These are phyloP conservation scores for Argynnis bischoffii DNA, from an alignment of 2,888 invertebrate genomes.

Conservation along the genomic window DNA sequence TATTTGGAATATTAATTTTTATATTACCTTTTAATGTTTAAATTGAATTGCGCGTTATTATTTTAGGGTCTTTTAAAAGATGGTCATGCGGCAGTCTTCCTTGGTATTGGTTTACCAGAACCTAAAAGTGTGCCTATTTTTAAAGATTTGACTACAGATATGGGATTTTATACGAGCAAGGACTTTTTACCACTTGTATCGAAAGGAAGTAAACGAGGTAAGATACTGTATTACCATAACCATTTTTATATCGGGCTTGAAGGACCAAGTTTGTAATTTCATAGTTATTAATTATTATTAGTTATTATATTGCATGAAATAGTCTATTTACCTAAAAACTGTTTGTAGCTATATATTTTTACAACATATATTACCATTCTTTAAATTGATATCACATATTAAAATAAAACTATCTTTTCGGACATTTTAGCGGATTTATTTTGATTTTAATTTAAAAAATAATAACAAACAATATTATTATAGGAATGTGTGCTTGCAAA, in stretches of 20 bases:
- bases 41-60: neutral
- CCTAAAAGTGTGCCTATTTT: slow-evolving; percentile 92
- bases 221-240: neutral
- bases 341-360: no score
- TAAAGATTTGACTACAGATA: slow-evolving; percentile 85
- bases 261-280: no score
- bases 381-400: no score
- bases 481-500: slow-evolving; percentile 91
- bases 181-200: slow-evolving; percentile 94
- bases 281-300: no score
- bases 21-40: neutral
- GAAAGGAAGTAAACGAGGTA: slow-evolving; percentile 93
- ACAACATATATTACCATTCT: no score
- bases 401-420: no score
- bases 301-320: no score
- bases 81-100: slow-evolving; percentile 90
- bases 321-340: no score
- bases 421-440: neutral
- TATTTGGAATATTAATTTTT: neutral
- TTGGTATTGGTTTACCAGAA: slow-evolving; percentile 95
- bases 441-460: neutral
- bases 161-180: slow-evolving; percentile 98
- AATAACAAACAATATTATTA: neutral
- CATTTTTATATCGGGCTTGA: neutral
- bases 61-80: slow-evolving; percentile 84